A percentile compares a stretch with the other conserved stretches of the same genome.
Evolutionary conservation across 2,797 vertebrate genomes (phyloP).

Genomic region (Danionella dracula): DNA sequence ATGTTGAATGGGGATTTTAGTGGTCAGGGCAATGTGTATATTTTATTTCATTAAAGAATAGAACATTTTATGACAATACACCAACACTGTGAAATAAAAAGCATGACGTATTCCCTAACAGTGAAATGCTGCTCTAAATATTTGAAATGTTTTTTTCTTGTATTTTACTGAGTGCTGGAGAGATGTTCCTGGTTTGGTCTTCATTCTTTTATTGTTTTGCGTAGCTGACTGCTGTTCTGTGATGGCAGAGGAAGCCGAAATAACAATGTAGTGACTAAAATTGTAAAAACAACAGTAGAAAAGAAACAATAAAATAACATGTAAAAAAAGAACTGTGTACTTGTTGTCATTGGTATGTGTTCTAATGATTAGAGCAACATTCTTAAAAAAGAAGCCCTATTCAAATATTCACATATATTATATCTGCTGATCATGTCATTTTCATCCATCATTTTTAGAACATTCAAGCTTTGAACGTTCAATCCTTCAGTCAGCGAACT

Average conservation of each 20-base stretch:
- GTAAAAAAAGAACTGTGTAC: conserved; percentile 35
- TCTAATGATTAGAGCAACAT: background rate
- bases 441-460: no score
- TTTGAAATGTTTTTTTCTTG: conserved; percentile 5
- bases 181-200: conserved; percentile 65
- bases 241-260: conserved; percentile 76
- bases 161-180: conserved; percentile 46
- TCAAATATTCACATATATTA: no score
- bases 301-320: conserved; percentile 66
- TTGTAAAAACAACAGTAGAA: conserved; percentile 66
- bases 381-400: no score
- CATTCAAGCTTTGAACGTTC: no score
- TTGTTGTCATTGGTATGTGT: background rate
- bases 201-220: conserved; percentile 53
- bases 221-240: conserved; percentile 74
- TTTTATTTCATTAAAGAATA: background rate
- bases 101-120: conserved; percentile 16
- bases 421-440: no score
- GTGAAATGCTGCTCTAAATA: conserved; percentile 2
- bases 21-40: conserved; percentile 14
- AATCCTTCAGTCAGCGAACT: no score
- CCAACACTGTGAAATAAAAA: conserved; percentile 31
- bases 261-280: conserved; percentile 84
- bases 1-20: background rate
- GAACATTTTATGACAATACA: background rate